Evolutionary conservation across 1,140 invertebrate genomes (phyloP).

Genomic region (Papilio xuthus): DNA sequence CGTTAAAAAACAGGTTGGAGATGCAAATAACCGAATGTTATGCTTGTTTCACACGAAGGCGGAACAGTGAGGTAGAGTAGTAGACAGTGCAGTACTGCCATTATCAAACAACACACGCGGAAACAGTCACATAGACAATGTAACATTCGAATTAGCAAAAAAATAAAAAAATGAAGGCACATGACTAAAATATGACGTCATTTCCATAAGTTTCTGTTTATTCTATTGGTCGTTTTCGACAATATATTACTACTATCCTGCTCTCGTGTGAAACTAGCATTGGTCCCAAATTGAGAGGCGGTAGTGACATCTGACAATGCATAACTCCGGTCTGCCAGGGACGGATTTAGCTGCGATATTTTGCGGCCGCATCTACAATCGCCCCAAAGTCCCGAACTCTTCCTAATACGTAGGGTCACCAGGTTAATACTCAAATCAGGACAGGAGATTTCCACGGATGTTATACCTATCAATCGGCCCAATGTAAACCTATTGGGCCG

Average conservation of each 20-base stretch:
- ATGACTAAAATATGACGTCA: too few species aligned
- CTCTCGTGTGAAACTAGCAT: slow-evolving; percentile 40
- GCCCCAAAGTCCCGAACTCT: slow-evolving; percentile 43
- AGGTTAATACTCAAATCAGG: background rate
- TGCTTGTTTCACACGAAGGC: background rate
- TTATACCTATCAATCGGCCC: too few species aligned
- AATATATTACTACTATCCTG: background rate
- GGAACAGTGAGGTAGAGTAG: background rate
- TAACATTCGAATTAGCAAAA: too few species aligned
- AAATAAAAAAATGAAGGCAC: too few species aligned
- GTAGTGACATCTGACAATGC: slow-evolving; percentile 64
- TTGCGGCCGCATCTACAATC: slow-evolving; percentile 52
- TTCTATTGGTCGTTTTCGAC: too few species aligned
- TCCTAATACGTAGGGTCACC: slow-evolving; percentile 33
- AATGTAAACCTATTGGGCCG: too few species aligned
- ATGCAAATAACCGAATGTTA: slow-evolving; percentile 30
- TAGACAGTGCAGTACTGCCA: background rate
- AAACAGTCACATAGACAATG: too few species aligned
- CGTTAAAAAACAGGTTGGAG: slow-evolving; percentile 19
- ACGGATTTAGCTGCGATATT: slow-evolving; percentile 67
- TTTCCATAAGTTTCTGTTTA: too few species aligned
- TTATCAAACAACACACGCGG: background rate
- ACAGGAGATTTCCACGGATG: too few species aligned
- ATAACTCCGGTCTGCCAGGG: slow-evolving; percentile 59
- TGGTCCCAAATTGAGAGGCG: slow-evolving; percentile 62